phyloP scores from a whole-genome alignment of 2,113 vertebrate genomes.

The Mustelus asterias region DNA sequence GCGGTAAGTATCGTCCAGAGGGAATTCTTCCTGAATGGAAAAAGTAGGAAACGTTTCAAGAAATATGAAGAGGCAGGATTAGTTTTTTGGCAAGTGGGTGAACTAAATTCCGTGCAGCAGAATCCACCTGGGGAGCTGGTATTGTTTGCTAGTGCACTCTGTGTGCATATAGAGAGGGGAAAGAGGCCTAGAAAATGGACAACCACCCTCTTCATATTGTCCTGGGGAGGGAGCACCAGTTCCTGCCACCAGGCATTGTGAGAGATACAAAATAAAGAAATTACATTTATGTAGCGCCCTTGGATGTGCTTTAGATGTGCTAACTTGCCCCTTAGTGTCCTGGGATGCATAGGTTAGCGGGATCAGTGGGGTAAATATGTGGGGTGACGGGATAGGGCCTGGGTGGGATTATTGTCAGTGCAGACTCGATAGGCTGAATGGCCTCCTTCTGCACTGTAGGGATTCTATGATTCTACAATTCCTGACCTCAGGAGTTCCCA shows the following conservation, averaged over 20 bases:
- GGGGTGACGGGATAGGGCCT: too few relatives aligned
- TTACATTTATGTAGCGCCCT: too few relatives aligned
- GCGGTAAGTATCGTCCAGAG: conserved; percentile 63
- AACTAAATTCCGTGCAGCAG: neutral
- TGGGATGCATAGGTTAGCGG: too few relatives aligned
- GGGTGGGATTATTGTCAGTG: too few relatives aligned
- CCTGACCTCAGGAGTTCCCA: neutral
- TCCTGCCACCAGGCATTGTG: neutral
- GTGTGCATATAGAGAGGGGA: neutral
- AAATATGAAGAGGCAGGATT: neutral
- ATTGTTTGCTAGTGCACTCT: neutral
- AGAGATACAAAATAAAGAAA: neutral
- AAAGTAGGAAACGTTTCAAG: too few relatives aligned
- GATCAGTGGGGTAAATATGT: too few relatives aligned
- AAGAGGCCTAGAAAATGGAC: neutral
- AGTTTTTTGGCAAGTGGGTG: neutral
- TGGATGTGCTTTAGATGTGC: too few relatives aligned
- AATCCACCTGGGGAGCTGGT: neutral
- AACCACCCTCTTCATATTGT: neutral
- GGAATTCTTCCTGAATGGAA: neutral
- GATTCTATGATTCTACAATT: neutral
- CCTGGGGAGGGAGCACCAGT: neutral
- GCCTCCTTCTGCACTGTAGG: too few relatives aligned
- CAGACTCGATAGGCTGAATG: too few relatives aligned
- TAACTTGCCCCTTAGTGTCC: too few relatives aligned